These are phyloP conservation scores for Sinocyclocheilus rhinocerous DNA, from an alignment of 2,113 vertebrate species.

Conservation along the genomic window DNA sequence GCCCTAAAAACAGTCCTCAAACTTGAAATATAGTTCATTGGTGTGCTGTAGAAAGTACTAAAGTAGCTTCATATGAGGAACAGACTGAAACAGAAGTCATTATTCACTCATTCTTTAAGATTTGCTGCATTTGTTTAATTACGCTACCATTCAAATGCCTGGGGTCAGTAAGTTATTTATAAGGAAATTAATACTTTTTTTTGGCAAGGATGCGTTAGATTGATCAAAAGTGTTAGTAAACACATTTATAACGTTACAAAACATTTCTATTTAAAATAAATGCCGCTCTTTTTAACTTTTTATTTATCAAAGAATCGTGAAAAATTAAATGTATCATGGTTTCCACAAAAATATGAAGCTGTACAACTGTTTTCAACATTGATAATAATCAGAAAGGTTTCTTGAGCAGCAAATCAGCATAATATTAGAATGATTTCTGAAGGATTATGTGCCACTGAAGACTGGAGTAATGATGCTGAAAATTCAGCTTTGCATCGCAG, in stretches of 20 bases:
- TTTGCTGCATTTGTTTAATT: background rate
- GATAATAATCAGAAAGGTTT: background rate
- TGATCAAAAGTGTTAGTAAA: background rate
- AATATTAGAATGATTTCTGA: too few species aligned
- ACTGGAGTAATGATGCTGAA: too few species aligned
- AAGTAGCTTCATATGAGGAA: background rate
- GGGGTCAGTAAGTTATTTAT: background rate
- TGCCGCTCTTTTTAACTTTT: background rate
- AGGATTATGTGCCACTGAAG: too few species aligned
- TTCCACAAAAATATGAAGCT: background rate
- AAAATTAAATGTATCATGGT: background rate
- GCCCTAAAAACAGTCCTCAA: background rate
- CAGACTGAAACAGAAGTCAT: background rate
- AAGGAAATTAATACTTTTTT: background rate
- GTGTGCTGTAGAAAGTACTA: background rate
- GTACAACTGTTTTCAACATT: background rate
- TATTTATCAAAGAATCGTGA: background rate
- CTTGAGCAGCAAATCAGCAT: too few species aligned
- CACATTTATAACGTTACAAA: background rate
- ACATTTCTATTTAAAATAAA: background rate
- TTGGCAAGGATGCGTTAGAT: background rate
- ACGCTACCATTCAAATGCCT: background rate
- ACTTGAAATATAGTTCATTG: background rate
- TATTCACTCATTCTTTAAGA: background rate
- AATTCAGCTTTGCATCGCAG: too few species aligned